Evolutionary conservation across 92 coral and sea anemone species (phyloP), one percentile per base, ranked within the genome.

Genomic region (Palythoa heliodiscus): DNA sequence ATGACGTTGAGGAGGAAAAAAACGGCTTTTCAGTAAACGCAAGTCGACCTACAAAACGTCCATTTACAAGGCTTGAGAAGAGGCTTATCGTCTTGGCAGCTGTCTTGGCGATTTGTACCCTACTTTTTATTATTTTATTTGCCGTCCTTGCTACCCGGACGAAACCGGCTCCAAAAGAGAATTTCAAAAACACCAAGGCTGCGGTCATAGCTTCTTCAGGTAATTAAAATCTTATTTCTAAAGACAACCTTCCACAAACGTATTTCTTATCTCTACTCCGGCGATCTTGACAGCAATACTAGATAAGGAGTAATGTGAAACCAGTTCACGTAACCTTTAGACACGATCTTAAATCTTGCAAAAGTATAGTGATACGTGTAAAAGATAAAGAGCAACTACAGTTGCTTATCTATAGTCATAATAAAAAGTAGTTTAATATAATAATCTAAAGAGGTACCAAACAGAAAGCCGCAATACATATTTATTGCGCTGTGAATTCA

Each of bases 151-250:
- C 58, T 16, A 43, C 74, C 37, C 63, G 54, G 73, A 13, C 60
- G 40, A 64, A 17, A 20, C 73, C 73, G 47, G 15, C 43, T 14
- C 55, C 75, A 14, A 43, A 24, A 16, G 84, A 80, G 22, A 80
- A 55, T 15, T 22, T 80, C 73, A 38, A 40, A 6, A 80, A 80
- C 84, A 80, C 47, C 72, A 80, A 80, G 22, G 84, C 84, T 15
- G 84, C 84, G 8, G 84, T 80, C 9, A 25, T 80, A 13, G 84
- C 84, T 24, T 74, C 84, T 2, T 64, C 84, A 48, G 74, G 84
- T 80, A 79, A 79, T 52, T 29, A 16, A 76, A 14, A 75, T 9
- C 40, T 75, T 24, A 12, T 17, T 25, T 22, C 3, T 25, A 17
- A 67, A 20, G 10, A 9, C 37, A 69, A 24, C 47, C 43, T 70